phyloP scores from a whole-genome alignment of 1,140 invertebrate genomes.

The Delia radicum region DNA sequence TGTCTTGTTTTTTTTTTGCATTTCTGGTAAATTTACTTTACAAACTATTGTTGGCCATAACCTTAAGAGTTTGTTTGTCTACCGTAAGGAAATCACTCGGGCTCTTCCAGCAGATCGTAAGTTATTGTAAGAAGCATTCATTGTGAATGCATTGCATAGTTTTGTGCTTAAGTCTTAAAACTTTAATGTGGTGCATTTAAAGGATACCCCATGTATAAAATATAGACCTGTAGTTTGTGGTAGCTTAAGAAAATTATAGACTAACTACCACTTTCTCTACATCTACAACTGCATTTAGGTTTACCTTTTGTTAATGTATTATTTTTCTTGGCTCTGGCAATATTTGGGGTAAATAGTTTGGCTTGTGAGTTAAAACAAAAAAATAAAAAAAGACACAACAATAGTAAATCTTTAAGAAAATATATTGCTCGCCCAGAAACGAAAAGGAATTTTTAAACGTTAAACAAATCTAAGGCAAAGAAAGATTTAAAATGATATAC shows the following conservation, averaged over 20 bases:
- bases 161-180: not conserved
- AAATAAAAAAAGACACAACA: not conserved
- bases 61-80: not conserved
- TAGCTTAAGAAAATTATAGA: not conserved
- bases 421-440: not conserved
- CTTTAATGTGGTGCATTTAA: not conserved
- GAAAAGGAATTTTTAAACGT: not conserved
- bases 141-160: not conserved
- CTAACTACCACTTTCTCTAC: not conserved
- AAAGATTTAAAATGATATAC: not conserved
- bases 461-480: no score
- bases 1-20: not conserved
- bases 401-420: not conserved
- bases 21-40: not conserved
- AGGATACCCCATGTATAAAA: not conserved
- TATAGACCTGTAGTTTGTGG: not conserved
- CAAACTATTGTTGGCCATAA: constrained; percentile 9
- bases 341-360: constrained; percentile 1
- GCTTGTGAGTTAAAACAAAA: no score
- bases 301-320: not conserved
- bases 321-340: not conserved
- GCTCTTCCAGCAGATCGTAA: not conserved
- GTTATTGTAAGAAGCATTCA: not conserved
- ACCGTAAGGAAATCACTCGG: not conserved
- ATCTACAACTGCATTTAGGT: not conserved